phyloP scores from a whole-genome alignment of 2,113 vertebrate genomes.

The Prunella himalayana region DNA sequence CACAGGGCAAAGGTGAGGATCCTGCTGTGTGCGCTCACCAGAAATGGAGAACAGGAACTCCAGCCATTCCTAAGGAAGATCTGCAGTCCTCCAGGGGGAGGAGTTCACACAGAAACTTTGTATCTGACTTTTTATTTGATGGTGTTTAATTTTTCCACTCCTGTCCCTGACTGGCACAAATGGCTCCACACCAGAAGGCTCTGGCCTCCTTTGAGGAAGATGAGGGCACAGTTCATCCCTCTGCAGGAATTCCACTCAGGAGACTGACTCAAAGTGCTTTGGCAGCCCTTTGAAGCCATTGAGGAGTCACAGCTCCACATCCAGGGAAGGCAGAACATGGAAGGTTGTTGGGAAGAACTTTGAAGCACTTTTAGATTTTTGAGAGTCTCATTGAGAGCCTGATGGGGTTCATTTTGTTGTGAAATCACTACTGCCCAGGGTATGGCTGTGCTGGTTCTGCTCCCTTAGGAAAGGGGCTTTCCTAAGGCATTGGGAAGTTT shows the following conservation, averaged over 20 bases:
- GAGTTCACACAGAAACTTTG: background rate
- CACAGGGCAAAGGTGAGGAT: background rate
- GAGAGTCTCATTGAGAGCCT: background rate
- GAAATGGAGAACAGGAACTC: background rate
- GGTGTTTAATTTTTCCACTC: background rate
- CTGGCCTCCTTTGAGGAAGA: background rate
- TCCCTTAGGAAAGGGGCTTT: background rate
- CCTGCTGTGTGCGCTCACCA: background rate
- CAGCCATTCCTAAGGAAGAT: background rate
- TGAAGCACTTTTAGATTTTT: background rate
- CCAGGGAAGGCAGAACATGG: background rate
- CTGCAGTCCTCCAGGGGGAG: background rate
- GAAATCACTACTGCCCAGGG: background rate
- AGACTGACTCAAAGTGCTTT: background rate
- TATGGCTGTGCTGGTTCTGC: background rate
- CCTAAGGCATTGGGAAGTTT: background rate
- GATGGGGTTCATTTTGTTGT: background rate
- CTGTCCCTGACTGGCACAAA: background rate
- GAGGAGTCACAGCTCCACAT: background rate
- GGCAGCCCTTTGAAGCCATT: background rate
- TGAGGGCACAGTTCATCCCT: background rate
- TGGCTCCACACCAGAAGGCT: background rate
- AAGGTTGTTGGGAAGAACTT: background rate
- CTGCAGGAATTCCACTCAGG: background rate
- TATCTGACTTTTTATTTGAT: background rate